Base-by-base conservation (phyloP, 2,113 vertebrate species). In the Corythornis madagascariensis region DNA sequence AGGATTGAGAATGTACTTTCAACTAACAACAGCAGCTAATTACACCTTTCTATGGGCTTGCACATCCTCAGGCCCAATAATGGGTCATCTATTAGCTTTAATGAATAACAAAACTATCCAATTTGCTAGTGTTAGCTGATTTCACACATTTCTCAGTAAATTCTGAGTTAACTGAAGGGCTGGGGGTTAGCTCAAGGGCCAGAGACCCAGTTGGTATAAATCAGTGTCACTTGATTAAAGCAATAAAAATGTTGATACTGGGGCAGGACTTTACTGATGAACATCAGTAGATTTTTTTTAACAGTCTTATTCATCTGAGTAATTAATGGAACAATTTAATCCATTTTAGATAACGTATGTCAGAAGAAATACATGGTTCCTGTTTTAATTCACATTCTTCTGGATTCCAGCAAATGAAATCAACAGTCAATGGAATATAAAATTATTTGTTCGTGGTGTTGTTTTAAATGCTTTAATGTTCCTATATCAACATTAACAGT, bases 71-170 rank as follows among this genome's bases (percentile, higher is more conserved):
- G 76, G 81, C 84, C 72, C 78, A 95, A 94, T 88, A 96, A 96
- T 95, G 92, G 92, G 69, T 96, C 94, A 96, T 89, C 92, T 92
- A 91, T 96, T 95, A 94, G 92, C 72, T 96, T 91, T 93, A 96
- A 96, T 94, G 87, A 95, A 89, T 91, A 93, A 94, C 93, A 94
- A 89, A 91, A 78, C 72, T 91, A 91, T 85, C 29, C 4, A 10
- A 93, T 92, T 96, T 92, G 91, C 6, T 5, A 80, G 71, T 10
- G 72, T 94, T 96, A 94, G 91, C 93, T 93, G 87, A 95, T 93
- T 93, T 96, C 89, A 95, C 16, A 24, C 84, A 86, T 96, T 96
- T 95, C 82, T 95, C 87, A 92, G 84, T 92, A 89, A 93, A 91
- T 94, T 89, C 89, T 57, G 85, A 83, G 76, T 60, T 95, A 86